Conservation (phyloP, 2,888 invertebrate species). For the Drosophila subsilvestris region DNA sequence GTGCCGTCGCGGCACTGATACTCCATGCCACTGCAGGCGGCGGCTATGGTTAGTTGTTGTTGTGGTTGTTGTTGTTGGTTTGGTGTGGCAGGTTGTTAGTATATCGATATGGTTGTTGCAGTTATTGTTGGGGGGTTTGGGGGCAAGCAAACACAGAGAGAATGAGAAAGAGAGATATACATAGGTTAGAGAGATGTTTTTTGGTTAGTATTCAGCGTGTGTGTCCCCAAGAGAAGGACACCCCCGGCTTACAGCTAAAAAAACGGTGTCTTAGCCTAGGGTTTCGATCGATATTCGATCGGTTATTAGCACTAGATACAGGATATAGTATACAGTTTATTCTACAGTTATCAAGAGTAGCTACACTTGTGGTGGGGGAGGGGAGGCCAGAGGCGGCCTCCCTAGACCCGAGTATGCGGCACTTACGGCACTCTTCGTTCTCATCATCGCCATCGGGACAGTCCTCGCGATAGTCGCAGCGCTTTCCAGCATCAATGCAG, state of each 20-base stretch:
- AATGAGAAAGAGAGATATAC: constrained; percentile 41
- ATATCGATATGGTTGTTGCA: constrained; percentile 20
- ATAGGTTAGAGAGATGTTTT: constrained; percentile 31
- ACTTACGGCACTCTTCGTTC: constrained; percentile 83
- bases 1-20: constrained; percentile 82
- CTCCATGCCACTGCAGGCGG: constrained; percentile 81
- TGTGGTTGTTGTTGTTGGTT: constrained; percentile 31
- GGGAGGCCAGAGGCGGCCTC: too few species aligned
- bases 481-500: constrained; percentile 85
- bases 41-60: constrained; percentile 72
- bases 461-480: constrained; percentile 86
- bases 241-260: neutral
- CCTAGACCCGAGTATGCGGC: too few species aligned
- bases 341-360: too few species aligned
- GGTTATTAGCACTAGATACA: constrained; percentile 12
- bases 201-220: constrained; percentile 47
- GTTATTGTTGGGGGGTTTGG: constrained; percentile 16
- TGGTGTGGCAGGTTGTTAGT: constrained; percentile 26
- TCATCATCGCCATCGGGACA: constrained; percentile 88
- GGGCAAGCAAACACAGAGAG: constrained; percentile 19
- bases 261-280: constrained; percentile 1
- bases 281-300: neutral
- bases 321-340: neutral
- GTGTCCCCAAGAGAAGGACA: neutral
- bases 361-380: neutral